A percentile compares a stretch with the other conserved stretches of the same genome.
Conservation (phyloP, 2,113 vertebrate genomes). For the Cromileptes altivelis region DNA sequence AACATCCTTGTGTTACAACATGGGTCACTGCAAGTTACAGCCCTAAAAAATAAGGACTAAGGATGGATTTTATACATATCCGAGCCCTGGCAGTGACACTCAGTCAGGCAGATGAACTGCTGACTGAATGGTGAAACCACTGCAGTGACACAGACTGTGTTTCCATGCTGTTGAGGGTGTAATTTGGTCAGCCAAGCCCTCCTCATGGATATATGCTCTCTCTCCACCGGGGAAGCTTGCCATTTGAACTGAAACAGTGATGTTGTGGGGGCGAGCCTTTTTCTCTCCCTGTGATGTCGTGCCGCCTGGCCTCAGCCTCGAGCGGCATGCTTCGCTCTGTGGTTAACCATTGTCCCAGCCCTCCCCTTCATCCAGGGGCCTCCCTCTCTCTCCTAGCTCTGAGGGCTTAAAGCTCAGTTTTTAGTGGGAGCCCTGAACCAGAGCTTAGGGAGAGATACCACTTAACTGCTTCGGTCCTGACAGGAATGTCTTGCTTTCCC, state of each 20-base stretch:
- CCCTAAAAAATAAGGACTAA: background rate
- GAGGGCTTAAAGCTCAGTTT: constrained; percentile 50
- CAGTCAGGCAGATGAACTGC: constrained; percentile 42
- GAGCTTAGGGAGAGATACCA: constrained; percentile 51
- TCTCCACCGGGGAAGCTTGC: constrained; percentile 38
- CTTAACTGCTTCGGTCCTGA: constrained; percentile 36
- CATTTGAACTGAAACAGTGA: constrained; percentile 46
- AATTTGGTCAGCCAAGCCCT: constrained; percentile 64
- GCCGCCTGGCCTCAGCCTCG: constrained; percentile 62
- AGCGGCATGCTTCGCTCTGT: constrained; percentile 68
- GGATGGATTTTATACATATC: constrained; percentile 10
- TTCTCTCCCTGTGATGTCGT: constrained; percentile 70
- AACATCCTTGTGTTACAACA: constrained; percentile 32
- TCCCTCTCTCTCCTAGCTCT: constrained; percentile 51
- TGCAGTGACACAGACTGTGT: constrained; percentile 60
- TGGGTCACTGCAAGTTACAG: constrained; percentile 24
- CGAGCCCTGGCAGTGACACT: constrained; percentile 24
- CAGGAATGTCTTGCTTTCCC: constrained; percentile 39
- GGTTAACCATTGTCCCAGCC: constrained; percentile 82
- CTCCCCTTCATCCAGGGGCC: constrained; percentile 67
- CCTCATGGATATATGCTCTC: constrained; percentile 36
- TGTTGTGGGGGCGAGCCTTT: constrained; percentile 57
- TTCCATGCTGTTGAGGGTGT: constrained; percentile 61
- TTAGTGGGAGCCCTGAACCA: constrained; percentile 60
- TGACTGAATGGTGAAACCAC: constrained; percentile 57